Evolutionary conservation across 1,140 invertebrate genomes (phyloP), one percentile per base, ranked within the genome.

Genomic region (Drosophila punjabiensis): DNA sequence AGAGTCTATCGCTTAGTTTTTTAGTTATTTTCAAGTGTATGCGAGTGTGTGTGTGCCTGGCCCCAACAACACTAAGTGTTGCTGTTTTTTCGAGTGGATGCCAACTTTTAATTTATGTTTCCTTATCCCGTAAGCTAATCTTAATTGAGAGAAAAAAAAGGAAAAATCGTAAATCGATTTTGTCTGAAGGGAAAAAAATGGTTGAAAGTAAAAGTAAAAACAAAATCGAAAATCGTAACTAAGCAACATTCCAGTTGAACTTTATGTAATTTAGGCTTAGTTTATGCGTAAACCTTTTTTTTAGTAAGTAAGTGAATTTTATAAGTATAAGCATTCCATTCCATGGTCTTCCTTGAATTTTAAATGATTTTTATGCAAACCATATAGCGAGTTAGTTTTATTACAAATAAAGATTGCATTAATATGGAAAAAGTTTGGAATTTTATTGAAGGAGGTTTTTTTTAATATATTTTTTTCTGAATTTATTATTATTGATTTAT

Each of bases 291-390:
- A 83, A 66, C 43, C 32, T 68, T 78, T 56, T 50, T 39, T 63
- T 28, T 76, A 79, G 77, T 78, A 43, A 5, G 33, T 56, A 56
- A 58, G 47, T 14, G 20, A 48, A 55, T 63, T 64, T 18, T 47
- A 11, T 50, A 41, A 71, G 47, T 63, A 41, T 63, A 45, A 84
- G 78, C 78, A 71, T 90, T 90, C 82, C 86, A 90, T 82, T 90
- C 82, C 86, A 90, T 82, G 79, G 86, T 90, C 86, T 90, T 90
- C 86, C 86, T 90, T 90, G 59, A 90, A 82, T 86, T 85, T 85
- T 48, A 85, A 89, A 90, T 85, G 85, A 85, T 79, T 89, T 79
- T 85, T 79, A 63, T 66, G 63, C 60, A 53, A 64, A 76, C 47
- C 48, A 71, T 56, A 56, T 71, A 69, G 68, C 64, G 41, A 69